Conservation (phyloP, 92 coral and sea anemone species). For the Bergia puertoricense region DNA sequence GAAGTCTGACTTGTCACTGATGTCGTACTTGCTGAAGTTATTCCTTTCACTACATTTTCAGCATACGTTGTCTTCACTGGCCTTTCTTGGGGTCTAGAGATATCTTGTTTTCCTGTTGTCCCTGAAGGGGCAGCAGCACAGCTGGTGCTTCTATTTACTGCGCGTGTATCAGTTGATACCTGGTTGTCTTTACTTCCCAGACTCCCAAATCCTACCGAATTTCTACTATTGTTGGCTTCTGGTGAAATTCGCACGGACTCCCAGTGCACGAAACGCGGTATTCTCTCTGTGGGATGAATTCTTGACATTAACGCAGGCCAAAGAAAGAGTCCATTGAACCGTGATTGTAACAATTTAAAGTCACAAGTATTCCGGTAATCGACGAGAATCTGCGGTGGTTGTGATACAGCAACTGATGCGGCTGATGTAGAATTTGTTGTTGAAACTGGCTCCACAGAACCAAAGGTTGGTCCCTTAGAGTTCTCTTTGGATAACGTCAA, state of each 20-base stretch:
- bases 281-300: constrained; percentile 52
- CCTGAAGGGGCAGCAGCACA: neutral
- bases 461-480: no score
- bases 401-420: neutral
- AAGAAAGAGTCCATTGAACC: constrained; percentile 83
- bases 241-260: constrained; percentile 19
- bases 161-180: neutral
- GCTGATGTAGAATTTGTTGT: no score
- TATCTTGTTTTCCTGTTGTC: neutral
- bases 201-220: neutral
- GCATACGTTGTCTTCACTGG: neutral
- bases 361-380: constrained; percentile 64
- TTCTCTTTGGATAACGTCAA: no score
- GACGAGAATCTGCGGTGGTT: neutral
- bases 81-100: neutral
- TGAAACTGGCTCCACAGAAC: no score
- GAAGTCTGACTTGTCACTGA: neutral
- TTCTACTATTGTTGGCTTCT: neutral
- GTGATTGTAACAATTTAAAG: constrained; percentile 73
- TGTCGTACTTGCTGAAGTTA: neutral
- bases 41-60: neutral
- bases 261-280: constrained; percentile 51
- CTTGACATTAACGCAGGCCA: constrained; percentile 91
- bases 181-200: neutral
- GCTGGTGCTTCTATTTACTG: neutral